Evolutionary conservation across 1,140 invertebrate genomes (phyloP).

Genomic region (Cheumatopsyche charites): DNA sequence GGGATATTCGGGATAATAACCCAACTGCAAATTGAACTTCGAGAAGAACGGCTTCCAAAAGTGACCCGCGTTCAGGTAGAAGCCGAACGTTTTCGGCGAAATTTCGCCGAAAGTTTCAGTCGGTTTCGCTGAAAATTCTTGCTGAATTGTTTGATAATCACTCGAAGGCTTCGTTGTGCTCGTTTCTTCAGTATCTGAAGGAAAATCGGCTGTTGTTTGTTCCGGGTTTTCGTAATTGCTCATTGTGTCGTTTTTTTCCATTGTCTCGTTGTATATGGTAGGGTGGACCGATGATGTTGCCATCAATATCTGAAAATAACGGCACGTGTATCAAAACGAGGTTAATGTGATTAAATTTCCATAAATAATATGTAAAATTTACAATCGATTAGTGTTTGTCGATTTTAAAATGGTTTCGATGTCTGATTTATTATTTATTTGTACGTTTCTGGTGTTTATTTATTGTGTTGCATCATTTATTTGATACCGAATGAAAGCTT

Average conservation of each 20-base stretch:
- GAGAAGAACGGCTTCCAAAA: conserved; percentile 37
- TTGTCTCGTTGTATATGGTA: background rate
- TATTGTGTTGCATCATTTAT: too few relatives aligned
- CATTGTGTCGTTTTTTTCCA: background rate
- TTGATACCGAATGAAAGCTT: too few relatives aligned
- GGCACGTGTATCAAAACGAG: too few relatives aligned
- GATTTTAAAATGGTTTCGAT: too few relatives aligned
- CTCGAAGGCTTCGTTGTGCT: background rate
- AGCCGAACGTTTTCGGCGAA: conserved; percentile 35
- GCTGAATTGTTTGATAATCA: background rate
- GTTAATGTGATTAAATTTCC: too few relatives aligned
- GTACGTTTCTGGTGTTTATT: too few relatives aligned
- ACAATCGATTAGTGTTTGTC: too few relatives aligned
- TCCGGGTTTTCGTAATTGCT: background rate
- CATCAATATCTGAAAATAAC: background rate
- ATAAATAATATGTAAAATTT: too few relatives aligned
- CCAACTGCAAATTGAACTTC: conserved; percentile 40
- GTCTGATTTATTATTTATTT: too few relatives aligned
- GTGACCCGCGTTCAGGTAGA: conserved; percentile 38
- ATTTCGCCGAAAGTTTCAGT: background rate
- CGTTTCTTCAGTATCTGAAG: background rate
- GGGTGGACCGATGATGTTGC: background rate
- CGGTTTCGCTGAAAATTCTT: background rate
- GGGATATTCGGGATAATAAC: background rate
- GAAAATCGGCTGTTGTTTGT: background rate